These are phyloP conservation scores for Anguilla pacifica DNA, from an alignment of 2,797 vertebrate species.

Conservation along the genomic window DNA sequence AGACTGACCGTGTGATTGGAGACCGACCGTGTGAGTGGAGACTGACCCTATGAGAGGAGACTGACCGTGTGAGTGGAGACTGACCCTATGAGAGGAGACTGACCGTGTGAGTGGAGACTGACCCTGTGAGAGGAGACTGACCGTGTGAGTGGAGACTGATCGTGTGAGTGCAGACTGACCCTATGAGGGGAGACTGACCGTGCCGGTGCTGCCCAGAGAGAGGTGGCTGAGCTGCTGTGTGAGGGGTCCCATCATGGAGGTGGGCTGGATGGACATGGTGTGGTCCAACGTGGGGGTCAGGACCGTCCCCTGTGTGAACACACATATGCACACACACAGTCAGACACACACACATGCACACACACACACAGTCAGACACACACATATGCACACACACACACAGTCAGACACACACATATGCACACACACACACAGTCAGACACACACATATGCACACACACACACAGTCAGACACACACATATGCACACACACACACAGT, in stretches of 20 bases:
- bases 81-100: not conserved
- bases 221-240: slow-evolving; percentile 91
- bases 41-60: not conserved
- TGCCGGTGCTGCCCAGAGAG: slow-evolving; percentile 84
- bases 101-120: not conserved
- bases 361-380: not conserved
- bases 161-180: not conserved
- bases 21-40: not conserved
- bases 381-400: not conserved
- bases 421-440: not conserved
- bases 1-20: not conserved
- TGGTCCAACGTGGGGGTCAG: slow-evolving; percentile 89
- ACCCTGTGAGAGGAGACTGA: not conserved
- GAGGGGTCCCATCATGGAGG: slow-evolving; percentile 89
- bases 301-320: slow-evolving; percentile 78
- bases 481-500: not conserved
- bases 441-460: slow-evolving; percentile 47
- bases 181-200: slow-evolving; percentile 69
- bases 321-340: not conserved
- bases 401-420: slow-evolving; percentile 48
- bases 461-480: not conserved
- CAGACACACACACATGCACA: slow-evolving; percentile 2
- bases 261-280: slow-evolving; percentile 88
- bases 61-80: not conserved
- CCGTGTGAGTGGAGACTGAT: not conserved